Percentiles rank a stretch among this genome's conserved stretches.
Conservation (phyloP, 23 tunicate genomes). For the Diplosoma virens region DNA sequence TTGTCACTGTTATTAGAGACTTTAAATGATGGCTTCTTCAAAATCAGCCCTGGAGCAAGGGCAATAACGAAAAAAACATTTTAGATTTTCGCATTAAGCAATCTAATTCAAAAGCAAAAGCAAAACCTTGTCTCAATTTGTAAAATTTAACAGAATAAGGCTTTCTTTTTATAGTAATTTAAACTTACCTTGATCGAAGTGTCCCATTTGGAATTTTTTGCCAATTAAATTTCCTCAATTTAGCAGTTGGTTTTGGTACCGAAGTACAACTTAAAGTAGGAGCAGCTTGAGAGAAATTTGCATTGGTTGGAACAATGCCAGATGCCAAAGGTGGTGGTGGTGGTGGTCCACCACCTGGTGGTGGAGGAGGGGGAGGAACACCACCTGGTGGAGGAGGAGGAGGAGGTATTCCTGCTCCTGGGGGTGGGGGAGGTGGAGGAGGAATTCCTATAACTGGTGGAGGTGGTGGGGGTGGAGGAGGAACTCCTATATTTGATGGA, state of each 20-base stretch:
- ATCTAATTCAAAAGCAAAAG: background rate
- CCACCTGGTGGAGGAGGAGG: slow-evolving; percentile 50
- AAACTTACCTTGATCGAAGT: slow-evolving; percentile 30
- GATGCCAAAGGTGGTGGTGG: slow-evolving; percentile 46
- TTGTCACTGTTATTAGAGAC: too few relatives aligned
- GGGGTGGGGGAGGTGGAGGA: slow-evolving; percentile 34
- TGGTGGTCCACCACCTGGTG: slow-evolving; percentile 46
- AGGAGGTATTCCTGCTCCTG: slow-evolving; percentile 17
- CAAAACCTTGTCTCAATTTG: too few relatives aligned
- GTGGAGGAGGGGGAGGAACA: slow-evolving; percentile 54
- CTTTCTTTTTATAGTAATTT: too few relatives aligned
- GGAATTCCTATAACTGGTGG: background rate
- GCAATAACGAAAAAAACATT: too few relatives aligned
- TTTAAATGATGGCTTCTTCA: too few relatives aligned
- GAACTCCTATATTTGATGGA: background rate
- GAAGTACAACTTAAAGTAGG: slow-evolving; percentile 35
- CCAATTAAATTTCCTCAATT: slow-evolving; percentile 90
- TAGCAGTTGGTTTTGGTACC: slow-evolving; percentile 86
- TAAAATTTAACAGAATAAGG: too few relatives aligned
- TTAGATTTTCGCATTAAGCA: too few relatives aligned
- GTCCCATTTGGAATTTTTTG: slow-evolving; percentile 77
- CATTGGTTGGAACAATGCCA: slow-evolving; percentile 21
- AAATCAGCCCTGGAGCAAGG: too few relatives aligned
- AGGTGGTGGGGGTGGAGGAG: slow-evolving; percentile 24
- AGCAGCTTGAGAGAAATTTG: slow-evolving; percentile 2